Base-by-base conservation (phyloP, 2,888 invertebrate species). In the Mesorhabditis sp. region DNA sequence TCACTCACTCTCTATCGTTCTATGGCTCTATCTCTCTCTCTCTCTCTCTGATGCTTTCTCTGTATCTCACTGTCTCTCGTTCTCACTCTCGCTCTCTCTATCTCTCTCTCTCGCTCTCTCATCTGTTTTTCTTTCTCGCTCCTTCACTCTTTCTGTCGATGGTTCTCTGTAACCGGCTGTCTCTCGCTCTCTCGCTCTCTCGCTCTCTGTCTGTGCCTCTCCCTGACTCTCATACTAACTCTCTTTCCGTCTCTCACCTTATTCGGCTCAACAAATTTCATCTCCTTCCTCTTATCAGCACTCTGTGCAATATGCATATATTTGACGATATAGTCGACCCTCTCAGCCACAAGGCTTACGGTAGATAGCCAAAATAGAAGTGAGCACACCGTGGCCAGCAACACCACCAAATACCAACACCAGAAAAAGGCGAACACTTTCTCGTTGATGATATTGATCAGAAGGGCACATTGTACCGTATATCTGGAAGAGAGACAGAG, bases 391-490 rank as follows among this genome's bases (percentile, higher is more conserved):
- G 84, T 84, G 67, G 82, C 78, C 44, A 77, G 68, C 6, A 76
- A 76, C 13, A 85, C 72, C 5, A 85, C 70, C 67, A 82, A 75
- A 65, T 85, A 85, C 85, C 85, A 85, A 68, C 79, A 77, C 85
- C 85, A 85, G 62, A 85, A 76, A 67, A 85, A 83, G 41, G 83
- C 83, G 69, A 83, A 83, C 4, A 83, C 83, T 67, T 83, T 83
- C 69, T 85, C 85, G 70, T 85, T 85, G 74, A 85, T 82, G 61
- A 85, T 83, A 70, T 85, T 85, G 68, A 85, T 84, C 5, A 84
- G 74, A 6, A 85, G 74, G 7, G 83, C 83, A 71, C 85, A 85
- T 74, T 85, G 85, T 6, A 85, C 85, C 3, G 84, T 83, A 66
- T 84, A 84, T 45, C 82, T 76, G 61, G 67, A 74, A 68, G 50